Evolutionary conservation across 2,888 invertebrate genomes (phyloP).

Genomic region (Pachydiplax longipennis): DNA sequence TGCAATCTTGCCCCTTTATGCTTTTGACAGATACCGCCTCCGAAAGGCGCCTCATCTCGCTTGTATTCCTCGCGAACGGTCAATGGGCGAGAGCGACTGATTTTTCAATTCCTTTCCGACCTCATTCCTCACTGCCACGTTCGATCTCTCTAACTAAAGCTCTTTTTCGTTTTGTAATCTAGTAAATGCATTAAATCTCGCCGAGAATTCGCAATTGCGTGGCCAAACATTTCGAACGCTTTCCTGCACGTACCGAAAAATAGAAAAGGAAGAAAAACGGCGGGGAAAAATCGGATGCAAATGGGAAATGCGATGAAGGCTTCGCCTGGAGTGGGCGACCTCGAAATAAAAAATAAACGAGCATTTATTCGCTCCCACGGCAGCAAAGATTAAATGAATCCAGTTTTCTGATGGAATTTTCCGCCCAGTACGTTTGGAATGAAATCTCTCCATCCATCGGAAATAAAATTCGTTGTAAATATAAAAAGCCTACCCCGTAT

Average conservation of each 20-base stretch:
- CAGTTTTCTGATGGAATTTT: not conserved
- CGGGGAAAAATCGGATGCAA: not conserved
- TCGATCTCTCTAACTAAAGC: not conserved
- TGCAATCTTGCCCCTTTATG: conserved; percentile 14
- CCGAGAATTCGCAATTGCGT: conserved; percentile 8
- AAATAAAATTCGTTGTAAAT: not conserved
- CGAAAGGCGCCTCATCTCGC: not conserved
- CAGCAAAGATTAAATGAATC: not conserved
- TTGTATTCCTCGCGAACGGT: not conserved
- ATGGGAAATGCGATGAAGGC: not conserved
- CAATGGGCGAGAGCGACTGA: conserved; percentile 9
- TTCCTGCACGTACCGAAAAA: not conserved
- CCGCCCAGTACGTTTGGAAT: not conserved
- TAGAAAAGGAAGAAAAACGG: not conserved
- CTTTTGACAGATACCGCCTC: conserved; percentile 6
- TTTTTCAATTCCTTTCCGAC: not conserved
- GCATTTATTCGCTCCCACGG: not conserved
- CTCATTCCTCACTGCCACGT: not conserved
- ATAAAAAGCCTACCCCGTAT: no score
- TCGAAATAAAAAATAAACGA: not conserved
- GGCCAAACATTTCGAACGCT: conserved; percentile 11
- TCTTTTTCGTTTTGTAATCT: not conserved
- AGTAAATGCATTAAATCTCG: conserved; percentile 29
- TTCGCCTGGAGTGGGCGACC: not conserved
- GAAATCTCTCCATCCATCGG: not conserved